A percentile compares a stretch with the other conserved stretches of the same genome.
Conservation (phyloP, 1,140 invertebrate species). For the Zaprionus ornatus region DNA sequence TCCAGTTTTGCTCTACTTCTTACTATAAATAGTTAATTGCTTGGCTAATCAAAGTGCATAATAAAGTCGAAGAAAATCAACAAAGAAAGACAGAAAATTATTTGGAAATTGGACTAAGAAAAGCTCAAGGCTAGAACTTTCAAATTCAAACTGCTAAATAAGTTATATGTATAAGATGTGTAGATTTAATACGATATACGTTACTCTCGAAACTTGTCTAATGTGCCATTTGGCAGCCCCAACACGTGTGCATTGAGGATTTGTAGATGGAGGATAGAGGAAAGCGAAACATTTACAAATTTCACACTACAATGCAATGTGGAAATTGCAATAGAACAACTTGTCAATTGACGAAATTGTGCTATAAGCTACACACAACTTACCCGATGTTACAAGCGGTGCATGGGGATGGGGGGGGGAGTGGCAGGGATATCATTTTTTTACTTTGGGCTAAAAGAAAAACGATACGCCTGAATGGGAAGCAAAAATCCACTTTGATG, state of each 20-base stretch:
- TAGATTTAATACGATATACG: neutral
- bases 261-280: neutral
- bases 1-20: neutral
- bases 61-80: neutral
- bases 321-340: slow-evolving; percentile 31
- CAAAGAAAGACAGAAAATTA: neutral
- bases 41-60: slow-evolving; percentile 22
- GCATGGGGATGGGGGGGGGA: no score
- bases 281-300: slow-evolving; percentile 50
- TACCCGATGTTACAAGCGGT: no score
- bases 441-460: slow-evolving; percentile 17
- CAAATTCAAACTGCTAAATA: neutral
- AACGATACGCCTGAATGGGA: slow-evolving; percentile 43
- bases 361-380: slow-evolving; percentile 37
- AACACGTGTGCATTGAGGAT: slow-evolving; percentile 20
- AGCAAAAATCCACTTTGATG: slow-evolving; percentile 66
- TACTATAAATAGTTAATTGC: slow-evolving; percentile 19
- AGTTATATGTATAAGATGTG: neutral
- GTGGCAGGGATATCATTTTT: slow-evolving; percentile 4
- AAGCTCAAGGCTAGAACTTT: neutral
- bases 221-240: neutral
- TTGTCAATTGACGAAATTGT: slow-evolving; percentile 31
- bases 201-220: neutral
- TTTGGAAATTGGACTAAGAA: neutral
- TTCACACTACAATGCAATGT: slow-evolving; percentile 60